Base-by-base conservation (phyloP, 1,140 invertebrate species). In the Atta texana region DNA sequence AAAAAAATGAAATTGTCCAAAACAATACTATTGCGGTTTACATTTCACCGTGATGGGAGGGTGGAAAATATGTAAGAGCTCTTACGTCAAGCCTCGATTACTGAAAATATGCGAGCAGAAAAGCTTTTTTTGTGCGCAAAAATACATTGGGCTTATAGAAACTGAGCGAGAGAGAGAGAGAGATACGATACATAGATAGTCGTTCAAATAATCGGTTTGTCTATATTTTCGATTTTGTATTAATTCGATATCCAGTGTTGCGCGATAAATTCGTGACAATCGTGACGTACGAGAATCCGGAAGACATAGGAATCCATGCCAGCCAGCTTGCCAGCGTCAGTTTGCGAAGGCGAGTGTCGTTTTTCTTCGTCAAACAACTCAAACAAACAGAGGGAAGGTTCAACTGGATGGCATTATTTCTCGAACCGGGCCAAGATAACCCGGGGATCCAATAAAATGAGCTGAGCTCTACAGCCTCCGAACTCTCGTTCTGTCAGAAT, bases 291-390 rank as follows among this genome's bases (percentile, higher is more conserved):
- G 49, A 24, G 53, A 49, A 59, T 18, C 28, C 39, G 80, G 6
- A 44, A 61, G 68, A 61, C 49, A 61, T 61, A 24, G 34, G 55
- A 57, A 49, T 72, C 21, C 34, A 34, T 49, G 66, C 51, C 66
- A 72, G 49, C 28, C 21, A 57, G 55, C 55, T 10, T 10, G n/a
- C 55, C n/a, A 57, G 55, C 55, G 49, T 7, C 2, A 7, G 7
- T 28, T 18, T 24, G 12, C 6, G 24, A 18, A 18, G n/a, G 51
- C 49, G 69, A 84, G 51, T 84, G 51, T 84, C 69, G 39, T 84
- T 75, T 84, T 75, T 74, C 55, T 28, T 84, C 80, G 55, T 84
- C 69, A 84, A 72, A 84, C 55, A 84, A 75, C 72, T 84, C 80
- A 61, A 75, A 84, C 69, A 55, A 55, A 55, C 80, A 69, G 31